Percentiles rank a stretch among this genome's conserved stretches.
Evolutionary conservation across 2,888 invertebrate species (phyloP).

Genomic region (Volucella inflata): DNA sequence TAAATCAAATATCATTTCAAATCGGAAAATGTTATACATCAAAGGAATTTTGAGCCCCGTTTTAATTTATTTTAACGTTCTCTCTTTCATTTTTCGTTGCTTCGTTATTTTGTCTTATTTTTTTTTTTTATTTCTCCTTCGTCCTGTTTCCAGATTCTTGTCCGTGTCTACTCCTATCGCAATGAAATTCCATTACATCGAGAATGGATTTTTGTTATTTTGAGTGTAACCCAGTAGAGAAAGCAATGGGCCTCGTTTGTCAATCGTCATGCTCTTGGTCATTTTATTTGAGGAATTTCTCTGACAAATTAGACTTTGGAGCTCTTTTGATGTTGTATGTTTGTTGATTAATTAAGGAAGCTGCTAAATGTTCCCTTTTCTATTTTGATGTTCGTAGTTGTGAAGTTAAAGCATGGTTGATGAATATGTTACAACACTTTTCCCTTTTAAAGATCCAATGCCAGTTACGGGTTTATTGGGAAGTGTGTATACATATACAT

Average conservation of each 20-base stretch:
- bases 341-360: conserved; percentile 58
- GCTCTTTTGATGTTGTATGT: conserved; percentile 62
- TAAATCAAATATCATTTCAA: conserved; percentile 71
- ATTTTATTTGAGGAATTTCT: conserved; percentile 57
- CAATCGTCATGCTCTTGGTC: conserved; percentile 66
- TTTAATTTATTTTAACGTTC: conserved; percentile 66
- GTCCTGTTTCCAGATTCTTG: conserved; percentile 34
- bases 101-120: conserved; percentile 4
- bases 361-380: conserved; percentile 16
- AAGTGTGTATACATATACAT: no score
- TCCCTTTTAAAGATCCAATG: background rate
- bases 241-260: conserved; percentile 62
- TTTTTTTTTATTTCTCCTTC: conserved; percentile 28
- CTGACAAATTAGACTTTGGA: conserved; percentile 62
- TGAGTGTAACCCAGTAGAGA: conserved; percentile 10
- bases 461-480: no score
- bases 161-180: conserved; percentile 41
- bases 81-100: conserved; percentile 13
- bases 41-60: conserved; percentile 65
- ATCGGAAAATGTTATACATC: conserved; percentile 65
- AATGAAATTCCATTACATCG: conserved; percentile 44
- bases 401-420: no score
- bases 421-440: background rate
- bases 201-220: conserved; percentile 44
- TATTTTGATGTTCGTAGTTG: background rate